Conservation (phyloP, 2,888 invertebrate genomes). For the Caenorhabditis zanzibari region DNA sequence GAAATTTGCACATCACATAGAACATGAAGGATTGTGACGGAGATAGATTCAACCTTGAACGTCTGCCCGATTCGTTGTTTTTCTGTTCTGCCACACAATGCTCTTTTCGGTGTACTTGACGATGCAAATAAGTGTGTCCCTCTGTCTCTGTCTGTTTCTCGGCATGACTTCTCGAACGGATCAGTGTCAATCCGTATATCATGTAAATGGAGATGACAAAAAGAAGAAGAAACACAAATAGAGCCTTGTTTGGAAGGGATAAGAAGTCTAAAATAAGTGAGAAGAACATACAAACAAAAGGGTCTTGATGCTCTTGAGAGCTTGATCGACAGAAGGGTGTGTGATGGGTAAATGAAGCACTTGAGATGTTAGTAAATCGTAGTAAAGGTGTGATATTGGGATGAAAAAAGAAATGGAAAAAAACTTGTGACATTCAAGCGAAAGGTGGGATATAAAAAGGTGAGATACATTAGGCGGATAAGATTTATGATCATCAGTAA, state of each 20-base stretch:
- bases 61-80: conserved; percentile 43
- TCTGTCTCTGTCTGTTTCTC: too few species aligned
- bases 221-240: conserved; percentile 37
- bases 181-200: conserved; percentile 45
- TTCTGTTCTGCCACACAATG: conserved; percentile 19
- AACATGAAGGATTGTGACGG: conserved; percentile 5
- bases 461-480: conserved; percentile 1
- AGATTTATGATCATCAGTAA: conserved; percentile 28
- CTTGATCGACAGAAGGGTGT: conserved; percentile 29
- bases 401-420: conserved; percentile 1
- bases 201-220: conserved; percentile 1
- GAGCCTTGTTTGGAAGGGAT: conserved; percentile 19
- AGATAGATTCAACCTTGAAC: conserved; percentile 45
- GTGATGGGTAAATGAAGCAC: conserved; percentile 27
- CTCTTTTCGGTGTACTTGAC: conserved; percentile 55
- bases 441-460: conserved; percentile 19
- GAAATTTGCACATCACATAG: conserved; percentile 36
- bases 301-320: conserved; percentile 4
- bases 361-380: conserved; percentile 33
- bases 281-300: conserved; percentile 48
- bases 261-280: conserved; percentile 35
- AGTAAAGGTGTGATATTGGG: conserved; percentile 22
- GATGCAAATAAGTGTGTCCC: conserved; percentile 54
- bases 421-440: conserved; percentile 11
- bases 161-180: conserved; percentile 40